Conservation (phyloP, 2,888 invertebrate genomes). For the Entomobrya proxima region DNA sequence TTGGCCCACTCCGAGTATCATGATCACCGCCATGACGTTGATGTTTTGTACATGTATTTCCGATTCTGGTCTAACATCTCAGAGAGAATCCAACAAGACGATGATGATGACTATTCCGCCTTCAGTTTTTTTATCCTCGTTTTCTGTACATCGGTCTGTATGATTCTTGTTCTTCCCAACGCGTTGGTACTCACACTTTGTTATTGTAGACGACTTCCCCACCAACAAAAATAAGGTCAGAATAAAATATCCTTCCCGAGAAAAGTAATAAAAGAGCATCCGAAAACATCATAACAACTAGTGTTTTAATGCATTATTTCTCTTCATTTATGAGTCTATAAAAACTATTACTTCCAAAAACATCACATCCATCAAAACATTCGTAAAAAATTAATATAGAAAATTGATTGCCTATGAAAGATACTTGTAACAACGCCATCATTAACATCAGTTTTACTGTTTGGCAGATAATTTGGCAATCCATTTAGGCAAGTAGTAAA, state of each 20-base stretch:
- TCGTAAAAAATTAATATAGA: neutral
- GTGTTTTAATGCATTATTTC: no score
- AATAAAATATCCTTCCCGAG: no score
- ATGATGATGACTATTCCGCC: neutral
- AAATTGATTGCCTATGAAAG: conserved; percentile 1
- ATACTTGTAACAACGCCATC: neutral
- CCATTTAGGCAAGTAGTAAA: no score
- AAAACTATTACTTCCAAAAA: conserved; percentile 24
- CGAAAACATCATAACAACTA: no score
- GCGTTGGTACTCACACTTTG: no score
- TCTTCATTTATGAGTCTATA: conserved; percentile 29
- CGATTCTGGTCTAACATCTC: conserved; percentile 14
- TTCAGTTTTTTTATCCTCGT: neutral
- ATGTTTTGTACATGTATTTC: neutral
- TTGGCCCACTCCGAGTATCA: neutral
- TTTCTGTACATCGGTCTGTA: no score
- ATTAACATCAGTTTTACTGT: neutral
- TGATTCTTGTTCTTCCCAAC: no score
- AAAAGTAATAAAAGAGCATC: no score
- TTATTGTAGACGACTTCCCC: no score
- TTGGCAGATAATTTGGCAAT: neutral
- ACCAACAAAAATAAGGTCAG: no score
- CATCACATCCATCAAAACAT: conserved; percentile 13
- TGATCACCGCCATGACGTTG: neutral
- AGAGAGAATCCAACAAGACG: neutral